phyloP scores from a whole-genome alignment of 92 coral and sea anemone species.

The Metridium senile region DNA sequence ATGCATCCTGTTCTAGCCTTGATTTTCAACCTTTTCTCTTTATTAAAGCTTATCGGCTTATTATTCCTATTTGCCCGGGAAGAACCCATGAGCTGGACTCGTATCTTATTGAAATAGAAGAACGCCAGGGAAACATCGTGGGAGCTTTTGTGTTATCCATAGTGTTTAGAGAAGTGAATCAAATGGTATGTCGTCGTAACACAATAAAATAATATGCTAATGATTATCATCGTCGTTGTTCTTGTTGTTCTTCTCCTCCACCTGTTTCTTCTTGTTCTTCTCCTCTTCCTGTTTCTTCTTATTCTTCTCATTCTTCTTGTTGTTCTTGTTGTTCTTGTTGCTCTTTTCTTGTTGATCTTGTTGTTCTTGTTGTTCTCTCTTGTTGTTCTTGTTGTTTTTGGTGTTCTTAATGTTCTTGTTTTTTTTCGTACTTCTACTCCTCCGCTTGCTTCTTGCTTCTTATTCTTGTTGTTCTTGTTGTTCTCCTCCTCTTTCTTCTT shows the following conservation, averaged over 20 bases:
- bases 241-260: not conserved
- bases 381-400: too few relatives aligned
- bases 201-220: too few relatives aligned
- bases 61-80: not conserved
- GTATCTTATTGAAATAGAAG: not conserved
- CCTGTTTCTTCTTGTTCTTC: not conserved
- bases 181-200: not conserved
- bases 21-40: not conserved
- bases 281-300: too few relatives aligned
- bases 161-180: not conserved
- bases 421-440: too few relatives aligned
- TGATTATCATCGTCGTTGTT: not conserved
- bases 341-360: too few relatives aligned
- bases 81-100: not conserved
- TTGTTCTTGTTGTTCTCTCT: too few relatives aligned
- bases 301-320: not conserved
- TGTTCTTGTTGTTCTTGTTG: not conserved
- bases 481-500: too few relatives aligned
- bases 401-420: too few relatives aligned
- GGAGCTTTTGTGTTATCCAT: not conserved
- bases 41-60: not conserved
- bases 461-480: too few relatives aligned
- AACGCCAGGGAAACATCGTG: slow-evolving; percentile 4
- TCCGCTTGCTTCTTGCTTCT: too few relatives aligned
- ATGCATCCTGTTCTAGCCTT: too few relatives aligned